These are phyloP conservation scores for Musca vetustissima DNA, from an alignment of 1,140 invertebrate species.

Conservation along the genomic window DNA sequence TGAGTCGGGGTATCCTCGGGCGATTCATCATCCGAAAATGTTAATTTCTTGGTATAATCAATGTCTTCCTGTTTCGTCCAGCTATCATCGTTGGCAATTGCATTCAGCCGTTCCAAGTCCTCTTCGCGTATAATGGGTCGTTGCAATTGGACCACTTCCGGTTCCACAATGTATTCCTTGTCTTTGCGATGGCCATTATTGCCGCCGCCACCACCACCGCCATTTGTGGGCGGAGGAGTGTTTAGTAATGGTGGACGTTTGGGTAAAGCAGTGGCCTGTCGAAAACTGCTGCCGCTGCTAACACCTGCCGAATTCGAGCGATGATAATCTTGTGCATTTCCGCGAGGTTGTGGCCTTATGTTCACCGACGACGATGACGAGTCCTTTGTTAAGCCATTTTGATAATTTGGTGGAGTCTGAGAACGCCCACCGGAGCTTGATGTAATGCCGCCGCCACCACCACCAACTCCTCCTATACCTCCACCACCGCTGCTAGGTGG, in stretches of 20 bases:
- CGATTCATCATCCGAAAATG: slow-evolving; percentile 89
- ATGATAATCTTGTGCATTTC: slow-evolving; percentile 25
- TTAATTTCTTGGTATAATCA: slow-evolving; percentile 92
- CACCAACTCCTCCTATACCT: too few species aligned
- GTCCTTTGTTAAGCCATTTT: slow-evolving; percentile 54
- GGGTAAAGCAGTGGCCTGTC: slow-evolving; percentile 43
- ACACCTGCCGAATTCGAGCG: slow-evolving; percentile 28
- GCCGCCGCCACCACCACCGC: slow-evolving; percentile 20
- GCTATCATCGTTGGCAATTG: slow-evolving; percentile 83
- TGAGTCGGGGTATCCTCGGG: slow-evolving; percentile 47
- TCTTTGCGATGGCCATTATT: slow-evolving; percentile 40
- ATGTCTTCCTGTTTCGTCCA: slow-evolving; percentile 92
- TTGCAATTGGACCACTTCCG: slow-evolving; percentile 57
- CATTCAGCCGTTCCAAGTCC: slow-evolving; percentile 87
- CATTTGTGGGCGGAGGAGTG: slow-evolving; percentile 28
- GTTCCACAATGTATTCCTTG: slow-evolving; percentile 51
- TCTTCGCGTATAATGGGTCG: slow-evolving; percentile 90
- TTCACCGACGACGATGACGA: slow-evolving; percentile 39
- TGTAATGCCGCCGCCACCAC: slow-evolving; percentile 48
- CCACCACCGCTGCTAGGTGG: slow-evolving; percentile 47
- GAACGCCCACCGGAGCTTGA: slow-evolving; percentile 21
- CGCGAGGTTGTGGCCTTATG: slow-evolving; percentile 1
- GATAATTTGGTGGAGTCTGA: slow-evolving; percentile 36
- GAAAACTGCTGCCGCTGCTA: slow-evolving; percentile 29
- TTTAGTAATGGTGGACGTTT: slow-evolving; percentile 38